Evolutionary conservation across 2,888 invertebrate species (phyloP).

Genomic region (Pachymerium ferrugineum): DNA sequence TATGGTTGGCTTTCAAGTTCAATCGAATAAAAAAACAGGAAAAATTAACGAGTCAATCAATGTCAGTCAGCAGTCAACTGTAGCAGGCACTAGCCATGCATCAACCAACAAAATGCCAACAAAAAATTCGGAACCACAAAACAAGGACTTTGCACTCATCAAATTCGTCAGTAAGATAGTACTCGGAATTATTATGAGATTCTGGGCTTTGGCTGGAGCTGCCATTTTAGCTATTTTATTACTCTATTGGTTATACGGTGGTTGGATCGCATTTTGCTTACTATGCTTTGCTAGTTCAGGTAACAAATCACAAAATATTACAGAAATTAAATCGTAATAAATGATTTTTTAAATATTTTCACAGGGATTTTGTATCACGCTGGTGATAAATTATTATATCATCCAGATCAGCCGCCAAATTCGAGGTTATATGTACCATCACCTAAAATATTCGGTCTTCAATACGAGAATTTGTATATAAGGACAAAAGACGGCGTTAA

Average conservation of each 20-base stretch:
- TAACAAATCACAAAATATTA: conserved; percentile 45
- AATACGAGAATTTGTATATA: conserved; percentile 75
- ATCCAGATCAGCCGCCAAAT: conserved; percentile 82
- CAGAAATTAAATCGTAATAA: conserved; percentile 60
- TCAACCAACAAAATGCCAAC: not conserved
- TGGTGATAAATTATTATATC: conserved; percentile 79
- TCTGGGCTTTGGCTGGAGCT: conserved; percentile 71
- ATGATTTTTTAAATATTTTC: conserved; percentile 29
- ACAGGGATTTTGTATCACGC: conserved; percentile 74
- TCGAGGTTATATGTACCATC: conserved; percentile 81
- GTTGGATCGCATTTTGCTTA: conserved; percentile 63
- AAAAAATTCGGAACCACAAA: not conserved
- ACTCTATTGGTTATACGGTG: conserved; percentile 78
- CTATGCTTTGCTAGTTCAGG: conserved; percentile 66
- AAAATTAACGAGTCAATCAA: too few species aligned
- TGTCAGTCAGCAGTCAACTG: too few species aligned
- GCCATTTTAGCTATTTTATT: conserved; percentile 68
- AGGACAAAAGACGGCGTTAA: conserved; percentile 51
- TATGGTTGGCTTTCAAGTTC: too few species aligned
- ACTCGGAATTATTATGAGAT: conserved; percentile 53
- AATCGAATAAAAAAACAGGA: too few species aligned
- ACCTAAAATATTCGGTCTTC: conserved; percentile 77
- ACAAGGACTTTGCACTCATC: conserved; percentile 38
- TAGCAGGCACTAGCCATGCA: too few species aligned
- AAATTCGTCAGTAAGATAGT: conserved; percentile 38